These are phyloP conservation scores for Herpailurus yagouaroundi DNA, from an alignment of 2,113 vertebrate species.

Conservation along the genomic window DNA sequence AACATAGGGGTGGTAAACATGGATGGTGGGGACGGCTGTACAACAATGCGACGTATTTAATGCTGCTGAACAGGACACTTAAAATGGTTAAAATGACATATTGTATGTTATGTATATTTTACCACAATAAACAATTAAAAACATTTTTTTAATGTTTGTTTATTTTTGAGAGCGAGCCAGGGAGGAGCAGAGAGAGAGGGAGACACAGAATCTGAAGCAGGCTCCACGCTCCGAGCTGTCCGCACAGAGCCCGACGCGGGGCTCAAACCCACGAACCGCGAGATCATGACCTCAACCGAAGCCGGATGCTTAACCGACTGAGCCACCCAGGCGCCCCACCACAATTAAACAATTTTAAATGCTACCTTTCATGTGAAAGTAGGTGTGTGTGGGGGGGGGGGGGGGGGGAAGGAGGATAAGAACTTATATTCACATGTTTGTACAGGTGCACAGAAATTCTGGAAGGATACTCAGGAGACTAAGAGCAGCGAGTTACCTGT, in stretches of 20 bases:
- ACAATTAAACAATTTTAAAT: not conserved
- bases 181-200: too few relatives aligned
- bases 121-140: not conserved
- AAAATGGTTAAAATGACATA: not conserved
- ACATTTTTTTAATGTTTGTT: too few relatives aligned
- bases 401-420: rapidly evolving
- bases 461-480: not conserved
- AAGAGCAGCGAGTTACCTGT: not conserved
- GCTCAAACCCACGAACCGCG: too few relatives aligned
- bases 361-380: not conserved
- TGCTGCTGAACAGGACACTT: not conserved
- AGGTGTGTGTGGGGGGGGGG: not conserved
- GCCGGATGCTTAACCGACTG: too few relatives aligned
- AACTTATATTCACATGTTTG: not conserved
- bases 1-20: not conserved
- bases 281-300: too few relatives aligned
- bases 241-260: too few relatives aligned
- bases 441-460: not conserved
- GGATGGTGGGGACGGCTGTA: too few relatives aligned
- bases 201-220: too few relatives aligned
- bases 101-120: not conserved
- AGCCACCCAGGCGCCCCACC: too few relatives aligned
- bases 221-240: too few relatives aligned
- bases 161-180: too few relatives aligned
- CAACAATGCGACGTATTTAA: not conserved